A percentile compares a stretch with the other conserved stretches of the same genome.
These are phyloP conservation scores for Rana temporaria DNA, from an alignment of 2,113 vertebrate species.

Conservation along the genomic window DNA sequence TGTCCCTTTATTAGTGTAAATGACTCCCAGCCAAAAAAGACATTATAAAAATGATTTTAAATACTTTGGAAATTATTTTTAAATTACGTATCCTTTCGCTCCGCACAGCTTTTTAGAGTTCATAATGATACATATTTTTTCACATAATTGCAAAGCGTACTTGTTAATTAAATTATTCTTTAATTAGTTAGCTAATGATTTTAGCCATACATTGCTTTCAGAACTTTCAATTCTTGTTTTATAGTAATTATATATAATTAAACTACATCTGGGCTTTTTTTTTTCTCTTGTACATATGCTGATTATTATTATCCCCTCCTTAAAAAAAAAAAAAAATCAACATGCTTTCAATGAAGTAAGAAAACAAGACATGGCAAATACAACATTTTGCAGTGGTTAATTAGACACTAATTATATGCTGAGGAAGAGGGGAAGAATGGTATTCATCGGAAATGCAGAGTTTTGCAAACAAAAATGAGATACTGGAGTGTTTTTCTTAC, in stretches of 20 bases:
- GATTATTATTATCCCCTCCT: constrained; percentile 59
- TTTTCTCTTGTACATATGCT: constrained; percentile 67
- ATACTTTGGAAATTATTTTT: constrained; percentile 28
- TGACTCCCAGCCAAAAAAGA: constrained; percentile 53
- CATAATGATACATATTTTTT: constrained; percentile 70
- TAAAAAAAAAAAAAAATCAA: constrained; percentile 83
- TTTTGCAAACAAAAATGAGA: constrained; percentile 22
- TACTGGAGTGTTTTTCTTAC: constrained; percentile 69
- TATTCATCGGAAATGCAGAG: constrained; percentile 75
- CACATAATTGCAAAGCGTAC: constrained; percentile 73
- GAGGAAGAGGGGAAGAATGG: constrained; percentile 85
- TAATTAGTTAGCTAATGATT: constrained; percentile 90
- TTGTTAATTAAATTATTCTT: constrained; percentile 95
- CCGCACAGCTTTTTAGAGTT: constrained; percentile 61
- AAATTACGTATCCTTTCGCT: constrained; percentile 58
- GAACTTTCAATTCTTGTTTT: constrained; percentile 85
- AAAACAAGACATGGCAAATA: constrained; percentile 89
- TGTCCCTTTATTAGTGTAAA: constrained; percentile 52
- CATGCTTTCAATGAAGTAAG: constrained; percentile 93
- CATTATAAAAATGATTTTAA: constrained; percentile 51
- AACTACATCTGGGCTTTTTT: constrained; percentile 87
- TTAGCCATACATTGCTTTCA: constrained; percentile 87
- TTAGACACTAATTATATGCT: constrained; percentile 86
- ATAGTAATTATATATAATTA: constrained; percentile 92
- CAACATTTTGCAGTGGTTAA: constrained; percentile 94